Conservation (phyloP, 2,113 vertebrate genomes). For the Mormoops blainvillei region DNA sequence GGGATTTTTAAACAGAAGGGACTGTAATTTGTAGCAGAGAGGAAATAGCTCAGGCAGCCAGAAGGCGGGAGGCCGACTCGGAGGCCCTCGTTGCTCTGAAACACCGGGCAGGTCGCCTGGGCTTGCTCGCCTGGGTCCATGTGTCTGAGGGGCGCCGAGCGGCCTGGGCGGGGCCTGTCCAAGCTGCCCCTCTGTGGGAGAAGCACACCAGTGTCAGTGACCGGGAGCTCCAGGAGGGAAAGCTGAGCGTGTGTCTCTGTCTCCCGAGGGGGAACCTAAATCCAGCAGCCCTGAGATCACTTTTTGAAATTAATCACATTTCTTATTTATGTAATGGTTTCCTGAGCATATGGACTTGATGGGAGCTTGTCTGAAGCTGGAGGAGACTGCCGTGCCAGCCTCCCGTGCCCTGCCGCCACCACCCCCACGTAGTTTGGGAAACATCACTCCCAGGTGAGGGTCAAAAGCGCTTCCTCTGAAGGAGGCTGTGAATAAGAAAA, state of each 20-base stretch:
- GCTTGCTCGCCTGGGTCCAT: not conserved
- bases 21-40: not conserved
- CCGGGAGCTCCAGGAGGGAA: not conserved
- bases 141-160: not conserved
- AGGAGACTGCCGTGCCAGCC: not conserved
- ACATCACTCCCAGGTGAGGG: not conserved
- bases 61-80: not conserved
- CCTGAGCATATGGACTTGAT: fast-evolving
- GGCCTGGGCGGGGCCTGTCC: not conserved
- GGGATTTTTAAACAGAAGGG: conserved; percentile 22
- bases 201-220: fast-evolving
- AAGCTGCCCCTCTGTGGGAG: not conserved
- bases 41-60: not conserved
- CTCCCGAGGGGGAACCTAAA: not conserved
- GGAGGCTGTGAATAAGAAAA: not conserved
- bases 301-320: not conserved
- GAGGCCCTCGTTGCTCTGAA: not conserved
- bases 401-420: not conserved
- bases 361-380: not conserved
- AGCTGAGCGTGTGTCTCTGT: not conserved
- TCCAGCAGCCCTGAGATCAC: not conserved
- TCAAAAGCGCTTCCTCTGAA: not conserved
- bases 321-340: not conserved
- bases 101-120: fast-evolving
- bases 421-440: not conserved